Conservation (phyloP, 2,113 vertebrate species). For the Galbula dea region DNA sequence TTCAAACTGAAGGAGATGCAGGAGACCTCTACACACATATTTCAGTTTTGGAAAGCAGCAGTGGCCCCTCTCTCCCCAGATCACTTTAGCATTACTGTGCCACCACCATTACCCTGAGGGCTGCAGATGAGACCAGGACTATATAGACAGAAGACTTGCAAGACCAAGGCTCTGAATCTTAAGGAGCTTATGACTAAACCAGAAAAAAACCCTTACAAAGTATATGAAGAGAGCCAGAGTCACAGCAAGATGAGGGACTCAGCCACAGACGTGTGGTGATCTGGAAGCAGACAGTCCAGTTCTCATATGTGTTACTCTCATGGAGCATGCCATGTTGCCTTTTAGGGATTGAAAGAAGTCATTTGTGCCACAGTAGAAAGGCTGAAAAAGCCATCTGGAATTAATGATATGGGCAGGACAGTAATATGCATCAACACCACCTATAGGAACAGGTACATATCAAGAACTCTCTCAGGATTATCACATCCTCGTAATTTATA, state of each 20-base stretch:
- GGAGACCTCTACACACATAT: background rate
- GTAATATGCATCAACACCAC: background rate
- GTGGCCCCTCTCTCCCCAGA: background rate
- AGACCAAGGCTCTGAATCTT: background rate
- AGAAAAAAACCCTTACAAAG: background rate
- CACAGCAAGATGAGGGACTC: background rate
- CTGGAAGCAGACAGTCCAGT: background rate
- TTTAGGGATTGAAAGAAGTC: background rate
- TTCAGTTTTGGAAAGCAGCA: background rate
- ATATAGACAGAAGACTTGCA: background rate
- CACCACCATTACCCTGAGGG: background rate
- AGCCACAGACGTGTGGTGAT: background rate
- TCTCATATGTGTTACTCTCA: rapidly evolving
- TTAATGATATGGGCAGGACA: background rate
- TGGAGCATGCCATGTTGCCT: background rate
- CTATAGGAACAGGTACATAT: background rate
- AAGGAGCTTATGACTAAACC: background rate
- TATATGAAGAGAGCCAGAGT: background rate
- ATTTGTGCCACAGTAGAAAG: background rate
- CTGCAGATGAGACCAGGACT: background rate
- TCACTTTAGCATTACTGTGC: background rate
- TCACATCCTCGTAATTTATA: background rate
- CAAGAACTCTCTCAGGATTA: background rate
- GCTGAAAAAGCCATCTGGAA: background rate
- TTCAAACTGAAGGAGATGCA: background rate